These are phyloP conservation scores for Cromileptes altivelis DNA, from an alignment of 2,113 vertebrate genomes.

Conservation along the genomic window DNA sequence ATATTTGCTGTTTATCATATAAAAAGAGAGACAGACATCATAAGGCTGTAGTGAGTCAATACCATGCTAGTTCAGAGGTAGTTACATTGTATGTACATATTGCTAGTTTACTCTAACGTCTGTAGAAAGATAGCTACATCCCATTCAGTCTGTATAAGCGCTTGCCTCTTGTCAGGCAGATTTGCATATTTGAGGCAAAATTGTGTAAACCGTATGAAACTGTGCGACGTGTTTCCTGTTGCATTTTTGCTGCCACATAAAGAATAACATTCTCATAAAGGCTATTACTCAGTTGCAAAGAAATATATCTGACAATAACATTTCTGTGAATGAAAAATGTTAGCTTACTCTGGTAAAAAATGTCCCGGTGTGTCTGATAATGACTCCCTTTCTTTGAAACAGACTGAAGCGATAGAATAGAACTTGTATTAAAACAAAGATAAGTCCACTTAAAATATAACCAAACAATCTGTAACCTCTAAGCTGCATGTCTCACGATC, in stretches of 20 bases:
- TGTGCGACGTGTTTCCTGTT: conserved; percentile 42
- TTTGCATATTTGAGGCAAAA: conserved; percentile 58
- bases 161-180: conserved; percentile 36
- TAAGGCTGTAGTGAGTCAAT: conserved; percentile 79
- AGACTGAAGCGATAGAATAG: conserved; percentile 58
- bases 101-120: conserved; percentile 78
- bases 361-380: conserved; percentile 42
- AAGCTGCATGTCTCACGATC: conserved; percentile 54
- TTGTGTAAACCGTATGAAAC: conserved; percentile 68
- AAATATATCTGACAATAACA: conserved; percentile 24
- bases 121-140: conserved; percentile 69
- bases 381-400: conserved; percentile 64
- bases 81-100: conserved; percentile 86
- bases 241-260: conserved; percentile 32
- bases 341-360: conserved; percentile 71
- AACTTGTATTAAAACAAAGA: conserved; percentile 39
- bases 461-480: conserved; percentile 59
- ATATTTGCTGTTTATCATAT: conserved; percentile 84
- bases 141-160: conserved; percentile 56
- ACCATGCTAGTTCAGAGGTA: conserved; percentile 88
- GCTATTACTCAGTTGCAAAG: conserved; percentile 41
- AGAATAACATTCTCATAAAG: conserved; percentile 25
- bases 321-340: conserved; percentile 45
- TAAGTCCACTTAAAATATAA: conserved; percentile 60
- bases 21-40: conserved; percentile 79